Evolutionary conservation across 2,797 vertebrate species (phyloP).

Genomic region (Tenualosa thibaudeaui): DNA sequence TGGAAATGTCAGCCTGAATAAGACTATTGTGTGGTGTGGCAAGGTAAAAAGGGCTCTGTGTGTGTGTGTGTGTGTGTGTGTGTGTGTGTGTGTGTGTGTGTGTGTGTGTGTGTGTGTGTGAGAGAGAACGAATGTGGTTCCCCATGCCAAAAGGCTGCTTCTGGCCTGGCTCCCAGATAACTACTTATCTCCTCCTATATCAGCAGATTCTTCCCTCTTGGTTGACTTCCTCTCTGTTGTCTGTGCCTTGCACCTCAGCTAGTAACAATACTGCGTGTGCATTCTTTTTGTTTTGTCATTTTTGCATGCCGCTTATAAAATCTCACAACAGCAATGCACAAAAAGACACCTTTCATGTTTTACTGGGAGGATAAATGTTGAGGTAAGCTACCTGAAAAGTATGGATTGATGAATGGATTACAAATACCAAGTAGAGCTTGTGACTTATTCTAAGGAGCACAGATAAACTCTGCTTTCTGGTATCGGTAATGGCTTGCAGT

Average conservation of each 20-base stretch:
- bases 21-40: not conserved
- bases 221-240: not conserved
- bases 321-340: not conserved
- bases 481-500: not conserved
- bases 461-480: not conserved
- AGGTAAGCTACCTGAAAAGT: not conserved
- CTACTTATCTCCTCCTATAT: not conserved
- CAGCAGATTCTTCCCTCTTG: not conserved
- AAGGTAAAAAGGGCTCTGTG: not conserved
- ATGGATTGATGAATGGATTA: not conserved
- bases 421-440: not conserved
- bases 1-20: constrained; percentile 12
- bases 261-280: not conserved
- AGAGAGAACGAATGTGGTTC: constrained; percentile 15
- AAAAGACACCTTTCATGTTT: not conserved
- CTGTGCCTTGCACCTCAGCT: not conserved
- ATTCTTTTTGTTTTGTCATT: not conserved
- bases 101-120: constrained; percentile 17
- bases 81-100: constrained; percentile 4
- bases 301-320: not conserved
- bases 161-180: constrained; percentile 1
- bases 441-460: not conserved
- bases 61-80: constrained; percentile 21
- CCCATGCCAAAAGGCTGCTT: not conserved
- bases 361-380: not conserved